A percentile compares a stretch with the other conserved stretches of the same genome.
Conservation (phyloP, 1,140 invertebrate species). For the Tetraneura akinire region DNA sequence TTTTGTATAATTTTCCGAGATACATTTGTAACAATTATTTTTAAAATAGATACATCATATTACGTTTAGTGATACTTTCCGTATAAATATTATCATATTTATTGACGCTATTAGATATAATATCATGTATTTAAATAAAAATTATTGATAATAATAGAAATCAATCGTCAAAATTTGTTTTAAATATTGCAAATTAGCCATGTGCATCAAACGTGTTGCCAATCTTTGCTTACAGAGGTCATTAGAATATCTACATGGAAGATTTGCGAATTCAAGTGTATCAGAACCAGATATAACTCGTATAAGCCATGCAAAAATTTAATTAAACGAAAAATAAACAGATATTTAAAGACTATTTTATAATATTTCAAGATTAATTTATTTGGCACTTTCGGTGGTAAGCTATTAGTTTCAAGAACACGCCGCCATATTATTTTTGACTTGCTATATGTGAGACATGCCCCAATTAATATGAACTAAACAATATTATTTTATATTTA, state of each 20-base stretch:
- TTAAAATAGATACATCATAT: too few relatives aligned
- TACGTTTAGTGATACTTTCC: too few relatives aligned
- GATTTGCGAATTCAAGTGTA: not conserved
- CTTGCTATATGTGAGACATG: not conserved
- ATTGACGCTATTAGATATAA: too few relatives aligned
- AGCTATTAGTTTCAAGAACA: constrained; percentile 12
- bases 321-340: constrained; percentile 25
- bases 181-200: too few relatives aligned
- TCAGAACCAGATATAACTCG: not conserved
- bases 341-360: constrained; percentile 21
- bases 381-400: not conserved
- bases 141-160: too few relatives aligned
- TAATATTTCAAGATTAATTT: not conserved
- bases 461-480: not conserved
- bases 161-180: too few relatives aligned
- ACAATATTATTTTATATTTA: too few relatives aligned
- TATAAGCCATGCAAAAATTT: not conserved
- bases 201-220: constrained; percentile 2
- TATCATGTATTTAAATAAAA: too few relatives aligned
- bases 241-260: too few relatives aligned
- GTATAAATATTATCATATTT: too few relatives aligned
- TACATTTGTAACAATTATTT: too few relatives aligned
- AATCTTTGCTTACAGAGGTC: not conserved
- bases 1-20: too few relatives aligned
- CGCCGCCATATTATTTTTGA: not conserved